Conservation (phyloP, 2,888 invertebrate species). For the Dynastes grantii region DNA sequence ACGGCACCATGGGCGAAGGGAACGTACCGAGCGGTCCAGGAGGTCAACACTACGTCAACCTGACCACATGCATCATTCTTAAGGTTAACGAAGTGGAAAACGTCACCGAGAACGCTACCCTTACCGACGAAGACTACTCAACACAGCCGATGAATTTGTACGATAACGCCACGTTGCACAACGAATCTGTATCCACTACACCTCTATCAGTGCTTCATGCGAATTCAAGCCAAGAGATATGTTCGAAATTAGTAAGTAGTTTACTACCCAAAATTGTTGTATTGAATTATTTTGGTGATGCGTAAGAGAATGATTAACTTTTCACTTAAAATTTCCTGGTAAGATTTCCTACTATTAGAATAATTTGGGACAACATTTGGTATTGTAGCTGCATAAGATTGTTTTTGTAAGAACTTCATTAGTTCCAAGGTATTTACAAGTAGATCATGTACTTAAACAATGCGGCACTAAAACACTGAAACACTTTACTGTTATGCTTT, state of each 20-base stretch:
- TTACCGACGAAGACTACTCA: background rate
- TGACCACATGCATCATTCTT: constrained; percentile 42
- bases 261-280: background rate
- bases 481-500: too few species aligned
- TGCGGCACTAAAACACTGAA: too few species aligned
- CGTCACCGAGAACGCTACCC: background rate
- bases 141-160: constrained; percentile 11
- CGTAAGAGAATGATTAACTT: too few species aligned
- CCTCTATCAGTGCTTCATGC: background rate
- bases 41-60: background rate
- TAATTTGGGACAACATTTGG: too few species aligned
- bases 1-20: too few species aligned
- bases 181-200: background rate
- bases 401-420: too few species aligned
- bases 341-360: too few species aligned
- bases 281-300: background rate
- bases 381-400: too few species aligned
- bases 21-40: too few species aligned
- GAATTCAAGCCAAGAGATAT: constrained; percentile 2
- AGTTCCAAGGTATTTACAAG: too few species aligned
- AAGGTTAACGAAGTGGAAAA: constrained; percentile 10
- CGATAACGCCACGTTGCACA: background rate
- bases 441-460: too few species aligned
- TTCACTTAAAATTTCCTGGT: too few species aligned
- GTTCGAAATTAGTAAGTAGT: constrained; percentile 32